phyloP scores from a whole-genome alignment of 2,888 invertebrate genomes.

The Nemapogon koenigi region DNA sequence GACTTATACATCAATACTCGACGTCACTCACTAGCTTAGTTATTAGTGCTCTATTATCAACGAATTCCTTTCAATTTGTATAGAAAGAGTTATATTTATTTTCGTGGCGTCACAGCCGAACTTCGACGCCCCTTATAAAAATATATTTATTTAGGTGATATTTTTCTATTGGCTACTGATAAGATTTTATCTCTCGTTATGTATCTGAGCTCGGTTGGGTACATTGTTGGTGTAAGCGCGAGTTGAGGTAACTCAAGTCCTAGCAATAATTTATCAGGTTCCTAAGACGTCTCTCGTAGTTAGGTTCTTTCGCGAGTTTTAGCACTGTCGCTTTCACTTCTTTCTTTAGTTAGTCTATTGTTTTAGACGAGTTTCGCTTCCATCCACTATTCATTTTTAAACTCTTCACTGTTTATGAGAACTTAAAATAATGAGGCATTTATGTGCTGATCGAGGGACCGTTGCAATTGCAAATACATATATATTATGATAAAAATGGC shows the following conservation, averaged over 20 bases:
- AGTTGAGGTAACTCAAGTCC: conserved; percentile 23
- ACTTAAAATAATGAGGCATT: conserved; percentile 55
- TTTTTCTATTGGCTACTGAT: conserved; percentile 65
- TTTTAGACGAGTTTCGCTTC: conserved; percentile 35
- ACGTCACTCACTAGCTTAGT: conserved; percentile 10
- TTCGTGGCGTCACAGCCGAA: conserved; percentile 20
- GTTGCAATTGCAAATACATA: conserved; percentile 63
- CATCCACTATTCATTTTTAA: too few species aligned
- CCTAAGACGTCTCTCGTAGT: conserved; percentile 63
- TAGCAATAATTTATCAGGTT: conserved; percentile 65
- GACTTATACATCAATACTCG: background rate
- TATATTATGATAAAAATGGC: conserved; percentile 55
- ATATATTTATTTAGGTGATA: conserved; percentile 64
- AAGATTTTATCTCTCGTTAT: conserved; percentile 55
- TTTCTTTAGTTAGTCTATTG: conserved; percentile 36
- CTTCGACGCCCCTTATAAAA: conserved; percentile 31
- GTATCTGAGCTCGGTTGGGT: conserved; percentile 25
- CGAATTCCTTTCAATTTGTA: conserved; percentile 12
- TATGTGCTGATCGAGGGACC: conserved; percentile 62
- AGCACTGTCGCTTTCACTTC: conserved; percentile 53
- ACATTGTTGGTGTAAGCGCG: conserved; percentile 28
- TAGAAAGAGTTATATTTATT: conserved; percentile 26
- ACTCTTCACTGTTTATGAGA: conserved; percentile 51
- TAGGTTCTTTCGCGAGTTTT: conserved; percentile 61
- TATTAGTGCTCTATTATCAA: conserved; percentile 9